These are phyloP conservation scores for Hozukius guyotensis DNA, from an alignment of 2,797 vertebrate species.

Conservation along the genomic window DNA sequence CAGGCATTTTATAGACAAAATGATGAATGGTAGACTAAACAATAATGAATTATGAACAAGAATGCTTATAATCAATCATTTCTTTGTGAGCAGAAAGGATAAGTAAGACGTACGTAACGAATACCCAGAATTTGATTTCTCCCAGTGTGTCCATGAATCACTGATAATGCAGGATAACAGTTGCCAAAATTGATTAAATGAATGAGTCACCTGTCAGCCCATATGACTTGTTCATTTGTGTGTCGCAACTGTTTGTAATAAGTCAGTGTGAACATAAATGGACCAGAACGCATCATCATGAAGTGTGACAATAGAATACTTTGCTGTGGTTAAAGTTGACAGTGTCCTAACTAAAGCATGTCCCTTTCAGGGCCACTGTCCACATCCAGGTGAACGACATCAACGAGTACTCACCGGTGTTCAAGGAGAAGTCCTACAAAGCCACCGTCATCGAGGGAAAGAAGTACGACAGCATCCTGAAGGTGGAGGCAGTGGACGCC, in stretches of 20 bases:
- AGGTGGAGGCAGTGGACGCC: constrained; percentile 94
- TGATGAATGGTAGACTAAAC: not conserved
- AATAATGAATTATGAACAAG: not conserved
- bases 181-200: not conserved
- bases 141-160: not conserved
- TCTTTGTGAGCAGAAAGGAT: not conserved
- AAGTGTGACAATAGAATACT: not conserved
- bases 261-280: not conserved
- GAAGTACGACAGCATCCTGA: constrained; percentile 89
- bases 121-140: not conserved
- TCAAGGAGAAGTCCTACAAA: constrained; percentile 98
- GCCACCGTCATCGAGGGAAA: constrained; percentile 91
- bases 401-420: constrained; percentile 95
- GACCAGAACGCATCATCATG: not conserved
- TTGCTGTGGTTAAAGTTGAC: not conserved
- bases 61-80: not conserved
- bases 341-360: not conserved
- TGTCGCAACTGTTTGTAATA: not conserved
- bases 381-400: constrained; percentile 98
- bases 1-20: not conserved
- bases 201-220: not conserved
- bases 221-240: not conserved
- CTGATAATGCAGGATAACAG: not conserved
- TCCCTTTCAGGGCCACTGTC: constrained; percentile 90
- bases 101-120: not conserved